A percentile compares a stretch with the other conserved stretches of the same genome.
phyloP scores from a whole-genome alignment of 2,797 vertebrate genomes.

The Clarias laeviceps region DNA sequence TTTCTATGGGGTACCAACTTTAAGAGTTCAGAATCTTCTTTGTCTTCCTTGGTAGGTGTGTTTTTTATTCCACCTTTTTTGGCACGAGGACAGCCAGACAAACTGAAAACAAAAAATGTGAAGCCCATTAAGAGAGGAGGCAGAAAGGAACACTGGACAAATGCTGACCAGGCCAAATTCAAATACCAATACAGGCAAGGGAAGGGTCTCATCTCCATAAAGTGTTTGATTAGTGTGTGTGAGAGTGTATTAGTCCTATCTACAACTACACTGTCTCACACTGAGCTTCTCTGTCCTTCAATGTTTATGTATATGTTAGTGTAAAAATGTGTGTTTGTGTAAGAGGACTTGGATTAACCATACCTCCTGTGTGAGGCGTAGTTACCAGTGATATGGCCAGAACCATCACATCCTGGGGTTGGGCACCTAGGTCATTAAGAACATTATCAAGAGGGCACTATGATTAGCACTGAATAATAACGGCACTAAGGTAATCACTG shows the following conservation, averaged over 20 bases:
- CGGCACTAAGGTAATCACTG: background rate
- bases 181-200: constrained; percentile 28
- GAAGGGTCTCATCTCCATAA: constrained; percentile 32
- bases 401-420: constrained; percentile 95
- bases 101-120: constrained; percentile 89
- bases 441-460: background rate
- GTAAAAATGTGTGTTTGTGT: constrained; percentile 41
- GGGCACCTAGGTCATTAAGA: constrained; percentile 83
- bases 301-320: constrained; percentile 57
- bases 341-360: constrained; percentile 49
- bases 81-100: constrained; percentile 99
- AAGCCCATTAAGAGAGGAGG: constrained; percentile 80
- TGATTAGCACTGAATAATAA: background rate
- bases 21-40: constrained; percentile 98
- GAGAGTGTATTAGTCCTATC: constrained; percentile 63
- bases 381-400: constrained; percentile 98
- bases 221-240: constrained; percentile 53
- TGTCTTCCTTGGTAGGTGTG: constrained; percentile 95
- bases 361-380: constrained; percentile 97
- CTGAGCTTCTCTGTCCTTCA: constrained; percentile 69
- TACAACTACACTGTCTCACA: constrained; percentile 70
- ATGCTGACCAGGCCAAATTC: constrained; percentile 40
- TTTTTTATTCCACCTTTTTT: constrained; percentile 99
- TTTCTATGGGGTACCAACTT: constrained; percentile 89
- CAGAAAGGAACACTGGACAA: constrained; percentile 59